A percentile compares a stretch with the other conserved stretches of the same genome.
Evolutionary conservation across 2,113 vertebrate species (phyloP).

Genomic region (Labeo rohita): DNA sequence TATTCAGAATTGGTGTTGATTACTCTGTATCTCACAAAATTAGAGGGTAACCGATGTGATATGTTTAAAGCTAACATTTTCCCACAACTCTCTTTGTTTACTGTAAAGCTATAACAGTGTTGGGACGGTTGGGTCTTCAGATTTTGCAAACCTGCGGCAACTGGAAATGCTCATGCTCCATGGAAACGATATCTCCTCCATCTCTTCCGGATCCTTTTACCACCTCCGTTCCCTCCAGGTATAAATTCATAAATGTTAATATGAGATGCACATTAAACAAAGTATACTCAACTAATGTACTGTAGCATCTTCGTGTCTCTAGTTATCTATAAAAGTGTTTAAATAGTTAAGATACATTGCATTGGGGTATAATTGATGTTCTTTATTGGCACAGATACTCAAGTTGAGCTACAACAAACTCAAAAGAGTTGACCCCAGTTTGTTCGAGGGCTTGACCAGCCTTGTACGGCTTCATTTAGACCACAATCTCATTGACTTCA

Average conservation of each 20-base stretch:
- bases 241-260: conserved; percentile 4
- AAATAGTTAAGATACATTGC: background rate
- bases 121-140: conserved; percentile 70
- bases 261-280: conserved; percentile 10
- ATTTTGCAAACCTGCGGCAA: conserved; percentile 72
- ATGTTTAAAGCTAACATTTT: conserved; percentile 8
- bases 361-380: background rate
- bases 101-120: conserved; percentile 78
- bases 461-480: conserved; percentile 79
- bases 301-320: background rate
- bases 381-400: conserved; percentile 69
- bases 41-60: background rate
- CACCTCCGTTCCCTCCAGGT: conserved; percentile 79
- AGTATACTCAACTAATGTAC: background rate
- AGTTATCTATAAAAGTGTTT: background rate
- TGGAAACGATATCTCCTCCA: conserved; percentile 75
- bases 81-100: conserved; percentile 31
- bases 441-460: conserved; percentile 73
- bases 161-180: conserved; percentile 83
- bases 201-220: conserved; percentile 75
- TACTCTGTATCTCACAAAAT: background rate
- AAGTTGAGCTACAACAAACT: conserved; percentile 84
- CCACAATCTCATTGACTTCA: conserved; percentile 77
- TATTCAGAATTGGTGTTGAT: background rate
- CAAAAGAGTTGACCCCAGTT: conserved; percentile 63